Conservation (phyloP, 2,888 invertebrate species). For the Teinopalpus imperialis region DNA sequence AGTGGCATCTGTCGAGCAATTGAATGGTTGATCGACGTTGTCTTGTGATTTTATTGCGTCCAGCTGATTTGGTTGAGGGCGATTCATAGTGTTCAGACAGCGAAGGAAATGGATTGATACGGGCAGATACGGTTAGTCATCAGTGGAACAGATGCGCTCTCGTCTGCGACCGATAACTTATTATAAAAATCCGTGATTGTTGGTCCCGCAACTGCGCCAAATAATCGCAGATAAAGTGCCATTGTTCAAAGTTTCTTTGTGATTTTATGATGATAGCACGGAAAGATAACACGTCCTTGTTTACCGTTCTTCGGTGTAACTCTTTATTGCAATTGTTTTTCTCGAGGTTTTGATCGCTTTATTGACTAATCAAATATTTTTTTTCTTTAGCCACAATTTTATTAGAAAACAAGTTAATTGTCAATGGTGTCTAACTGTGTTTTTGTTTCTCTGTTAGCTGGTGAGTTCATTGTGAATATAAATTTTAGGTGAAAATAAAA, state of each 20-base stretch:
- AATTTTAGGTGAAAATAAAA: too few species aligned
- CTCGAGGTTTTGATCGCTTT: constrained; percentile 37
- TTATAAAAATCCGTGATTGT: constrained; percentile 44
- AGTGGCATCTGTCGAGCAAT: constrained; percentile 24
- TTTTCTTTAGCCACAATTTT: constrained; percentile 15
- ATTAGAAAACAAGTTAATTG: constrained; percentile 33
- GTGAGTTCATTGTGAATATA: constrained; percentile 54
- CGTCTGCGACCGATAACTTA: constrained; percentile 50
- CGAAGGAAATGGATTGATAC: constrained; percentile 62
- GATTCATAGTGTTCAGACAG: constrained; percentile 55
- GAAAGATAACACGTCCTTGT: constrained; percentile 66
- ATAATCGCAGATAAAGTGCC: constrained; percentile 58
- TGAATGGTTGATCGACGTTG: constrained; percentile 32
- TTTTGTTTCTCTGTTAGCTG: constrained; percentile 60
- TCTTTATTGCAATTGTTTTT: constrained; percentile 49
- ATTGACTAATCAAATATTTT: constrained; percentile 4
- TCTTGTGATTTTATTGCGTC: constrained; percentile 48
- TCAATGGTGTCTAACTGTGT: constrained; percentile 72
- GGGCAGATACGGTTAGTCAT: constrained; percentile 74
- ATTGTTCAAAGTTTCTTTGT: constrained; percentile 71
- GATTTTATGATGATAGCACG: constrained; percentile 58
- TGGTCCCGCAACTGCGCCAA: constrained; percentile 51
- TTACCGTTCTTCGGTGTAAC: constrained; percentile 52
- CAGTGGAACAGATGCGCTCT: constrained; percentile 63
- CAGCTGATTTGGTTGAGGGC: constrained; percentile 76